Conservation (phyloP, 2,113 vertebrate species). For the Oxyruncus cristatus region DNA sequence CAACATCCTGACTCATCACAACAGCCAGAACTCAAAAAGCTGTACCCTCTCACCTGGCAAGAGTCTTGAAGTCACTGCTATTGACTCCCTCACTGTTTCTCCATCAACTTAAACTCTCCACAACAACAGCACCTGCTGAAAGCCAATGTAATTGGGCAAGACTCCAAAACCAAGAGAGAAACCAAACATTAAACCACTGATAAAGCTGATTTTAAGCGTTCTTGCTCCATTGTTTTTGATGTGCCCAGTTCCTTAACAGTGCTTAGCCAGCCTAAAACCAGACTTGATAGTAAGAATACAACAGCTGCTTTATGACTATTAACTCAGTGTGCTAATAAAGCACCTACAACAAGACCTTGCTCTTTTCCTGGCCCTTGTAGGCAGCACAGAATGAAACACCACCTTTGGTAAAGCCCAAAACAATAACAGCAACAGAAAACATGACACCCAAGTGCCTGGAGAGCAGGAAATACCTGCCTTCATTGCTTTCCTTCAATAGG, state of each 20-base stretch:
- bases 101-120: neutral
- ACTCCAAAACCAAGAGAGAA: neutral
- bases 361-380: neutral
- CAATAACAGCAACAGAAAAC: neutral
- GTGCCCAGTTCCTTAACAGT: neutral
- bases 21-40: neutral
- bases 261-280: neutral
- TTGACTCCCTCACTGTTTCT: neutral
- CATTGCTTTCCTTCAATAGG: neutral
- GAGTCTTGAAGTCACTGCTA: neutral
- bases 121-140: neutral
- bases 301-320: neutral
- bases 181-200: neutral
- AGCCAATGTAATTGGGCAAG: neutral
- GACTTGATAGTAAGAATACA: neutral
- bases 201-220: neutral
- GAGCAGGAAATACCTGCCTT: slow-evolving; percentile 7
- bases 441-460: neutral
- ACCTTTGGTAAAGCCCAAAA: neutral
- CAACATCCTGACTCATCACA: neutral
- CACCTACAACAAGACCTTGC: neutral
- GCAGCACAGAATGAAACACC: neutral
- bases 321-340: neutral
- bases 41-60: neutral
- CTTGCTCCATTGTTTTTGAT: neutral